phyloP scores from a whole-genome alignment of 2,797 vertebrate species.

The Sphenodon punctatus region DNA sequence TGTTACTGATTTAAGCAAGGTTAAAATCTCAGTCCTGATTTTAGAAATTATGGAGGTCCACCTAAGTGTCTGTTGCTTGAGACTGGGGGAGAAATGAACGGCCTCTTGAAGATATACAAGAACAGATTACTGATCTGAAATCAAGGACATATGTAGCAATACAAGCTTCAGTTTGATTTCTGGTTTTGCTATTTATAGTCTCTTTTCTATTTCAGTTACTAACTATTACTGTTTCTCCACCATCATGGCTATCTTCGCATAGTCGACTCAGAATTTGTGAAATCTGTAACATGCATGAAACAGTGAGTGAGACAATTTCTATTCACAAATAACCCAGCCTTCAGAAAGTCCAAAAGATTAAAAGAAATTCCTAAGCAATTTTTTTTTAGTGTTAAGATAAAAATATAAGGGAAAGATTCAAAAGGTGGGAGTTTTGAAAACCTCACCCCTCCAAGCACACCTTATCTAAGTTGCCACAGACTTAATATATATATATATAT shows the following conservation, averaged over 20 bases:
- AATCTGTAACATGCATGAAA: background rate
- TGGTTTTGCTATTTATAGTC: no score
- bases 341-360: no score
- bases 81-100: background rate
- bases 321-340: background rate
- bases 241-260: background rate
- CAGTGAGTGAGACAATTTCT: background rate
- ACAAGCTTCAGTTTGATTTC: constrained; percentile 39
- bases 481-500: background rate
- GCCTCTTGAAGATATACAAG: constrained; percentile 19
- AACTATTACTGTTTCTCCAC: background rate
- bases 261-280: background rate
- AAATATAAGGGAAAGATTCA: background rate
- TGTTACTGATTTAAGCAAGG: background rate
- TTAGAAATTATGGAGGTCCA: background rate
- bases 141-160: background rate
- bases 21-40: background rate
- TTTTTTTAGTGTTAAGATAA: background rate
- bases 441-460: background rate
- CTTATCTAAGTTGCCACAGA: background rate
- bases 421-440: background rate
- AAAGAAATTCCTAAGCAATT: no score
- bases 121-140: background rate
- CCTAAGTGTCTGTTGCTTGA: constrained; percentile 7
- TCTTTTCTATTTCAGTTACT: background rate